Percentiles rank a stretch among this genome's conserved stretches.
These are phyloP conservation scores for Erythrolamprus reginae DNA, from an alignment of 2,113 vertebrate genomes.

Conservation along the genomic window DNA sequence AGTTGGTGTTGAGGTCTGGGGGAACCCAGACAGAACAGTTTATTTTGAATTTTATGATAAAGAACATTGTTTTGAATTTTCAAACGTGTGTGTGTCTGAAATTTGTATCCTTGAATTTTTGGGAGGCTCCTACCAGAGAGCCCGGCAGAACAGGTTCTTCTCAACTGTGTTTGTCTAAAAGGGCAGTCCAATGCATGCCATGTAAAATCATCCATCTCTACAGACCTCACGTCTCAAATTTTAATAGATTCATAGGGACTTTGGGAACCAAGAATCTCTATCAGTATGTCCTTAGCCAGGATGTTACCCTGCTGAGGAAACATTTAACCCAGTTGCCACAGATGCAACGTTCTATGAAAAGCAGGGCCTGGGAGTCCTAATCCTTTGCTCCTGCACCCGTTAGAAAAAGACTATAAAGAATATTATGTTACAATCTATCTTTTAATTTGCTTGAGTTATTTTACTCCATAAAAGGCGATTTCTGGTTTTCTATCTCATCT, in stretches of 20 bases:
- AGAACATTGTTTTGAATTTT: too few species aligned
- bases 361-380: constrained; percentile 19
- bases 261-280: constrained; percentile 12
- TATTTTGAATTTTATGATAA: too few species aligned
- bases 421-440: neutral
- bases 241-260: constrained; percentile 14
- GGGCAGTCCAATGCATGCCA: neutral
- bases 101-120: too few species aligned
- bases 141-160: too few species aligned
- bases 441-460: neutral
- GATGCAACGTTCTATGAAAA: constrained; percentile 2
- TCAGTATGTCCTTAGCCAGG: constrained; percentile 27
- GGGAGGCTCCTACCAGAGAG: too few species aligned
- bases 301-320: constrained; percentile 7
- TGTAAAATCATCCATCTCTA: constrained; percentile 6
- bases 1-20: too few species aligned
- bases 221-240: constrained; percentile 17
- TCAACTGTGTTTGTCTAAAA: neutral
- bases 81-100: too few species aligned
- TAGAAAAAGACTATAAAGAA: neutral
- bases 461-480: neutral
- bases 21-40: too few species aligned
- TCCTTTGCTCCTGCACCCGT: constrained; percentile 11
- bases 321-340: constrained; percentile 21
- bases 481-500: neutral